Conservation (phyloP, 2,113 vertebrate species). For the Xiphophorus couchianus region DNA sequence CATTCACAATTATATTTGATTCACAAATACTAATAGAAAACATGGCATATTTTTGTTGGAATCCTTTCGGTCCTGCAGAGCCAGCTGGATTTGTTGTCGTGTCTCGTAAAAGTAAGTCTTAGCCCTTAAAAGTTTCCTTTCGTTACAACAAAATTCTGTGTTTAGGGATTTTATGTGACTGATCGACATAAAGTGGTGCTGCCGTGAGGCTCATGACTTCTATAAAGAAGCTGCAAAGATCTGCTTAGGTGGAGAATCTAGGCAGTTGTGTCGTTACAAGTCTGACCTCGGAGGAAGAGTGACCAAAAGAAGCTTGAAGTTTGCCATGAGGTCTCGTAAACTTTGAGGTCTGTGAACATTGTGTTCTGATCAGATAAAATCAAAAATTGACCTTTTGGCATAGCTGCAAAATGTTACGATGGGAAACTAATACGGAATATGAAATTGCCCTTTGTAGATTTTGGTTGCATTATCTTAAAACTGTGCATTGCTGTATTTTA, state of each 20-base stretch:
- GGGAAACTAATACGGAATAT: too few relatives aligned
- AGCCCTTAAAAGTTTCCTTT: too few relatives aligned
- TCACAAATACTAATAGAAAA: background rate
- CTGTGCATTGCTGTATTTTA: background rate
- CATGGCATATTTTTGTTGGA: slow-evolving; percentile 15
- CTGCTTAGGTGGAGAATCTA: too few relatives aligned
- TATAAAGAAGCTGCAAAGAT: background rate
- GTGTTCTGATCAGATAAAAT: background rate
- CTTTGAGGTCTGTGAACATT: too few relatives aligned
- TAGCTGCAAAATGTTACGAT: too few relatives aligned
- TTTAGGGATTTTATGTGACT: background rate
- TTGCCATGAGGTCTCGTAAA: too few relatives aligned
- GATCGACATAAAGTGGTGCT: background rate
- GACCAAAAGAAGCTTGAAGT: too few relatives aligned
- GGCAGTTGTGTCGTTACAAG: too few relatives aligned
- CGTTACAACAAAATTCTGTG: background rate
- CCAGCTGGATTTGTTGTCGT: slow-evolving; percentile 37
- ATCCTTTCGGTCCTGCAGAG: background rate
- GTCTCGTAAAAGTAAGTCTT: too few relatives aligned
- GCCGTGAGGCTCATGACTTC: background rate
- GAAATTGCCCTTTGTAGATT: too few relatives aligned
- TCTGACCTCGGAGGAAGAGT: background rate
- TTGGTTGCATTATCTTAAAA: too few relatives aligned
- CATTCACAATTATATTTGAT: background rate
- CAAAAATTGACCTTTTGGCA: background rate